Percentiles rank a stretch among this genome's conserved stretches.
phyloP scores from a whole-genome alignment of 92 coral and sea anemone genomes.

The Bergia sp. region DNA sequence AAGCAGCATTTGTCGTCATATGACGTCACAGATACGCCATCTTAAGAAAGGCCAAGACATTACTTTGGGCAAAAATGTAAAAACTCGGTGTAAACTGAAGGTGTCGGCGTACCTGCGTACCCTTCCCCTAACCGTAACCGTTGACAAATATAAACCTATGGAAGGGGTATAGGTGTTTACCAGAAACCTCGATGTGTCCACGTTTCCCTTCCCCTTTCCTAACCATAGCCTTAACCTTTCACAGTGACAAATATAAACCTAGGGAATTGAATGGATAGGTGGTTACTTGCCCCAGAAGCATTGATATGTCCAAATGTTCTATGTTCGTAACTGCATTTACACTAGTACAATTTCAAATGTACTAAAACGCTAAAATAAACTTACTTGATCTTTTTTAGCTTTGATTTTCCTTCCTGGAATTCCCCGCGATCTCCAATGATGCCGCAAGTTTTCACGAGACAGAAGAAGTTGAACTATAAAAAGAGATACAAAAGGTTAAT shows the following conservation, averaged over 20 bases:
- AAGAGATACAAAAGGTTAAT: neutral
- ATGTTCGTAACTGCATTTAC: neutral
- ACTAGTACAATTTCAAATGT: neutral
- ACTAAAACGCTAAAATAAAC: neutral
- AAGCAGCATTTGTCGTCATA: too few species aligned
- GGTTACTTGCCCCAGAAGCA: too few species aligned
- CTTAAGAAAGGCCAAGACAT: too few species aligned
- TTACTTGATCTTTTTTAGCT: constrained; percentile 19
- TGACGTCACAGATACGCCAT: too few species aligned
- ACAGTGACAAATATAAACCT: neutral
- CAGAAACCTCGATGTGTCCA: neutral
- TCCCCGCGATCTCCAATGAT: constrained; percentile 21
- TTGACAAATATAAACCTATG: neutral
- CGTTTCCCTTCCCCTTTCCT: neutral
- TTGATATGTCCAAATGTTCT: neutral
- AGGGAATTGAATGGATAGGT: neutral
- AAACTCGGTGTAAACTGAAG: too few species aligned
- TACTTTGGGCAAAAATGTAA: too few species aligned
- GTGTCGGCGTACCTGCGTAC: too few species aligned
- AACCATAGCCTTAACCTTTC: neutral
- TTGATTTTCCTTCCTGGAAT: neutral
- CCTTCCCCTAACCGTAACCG: neutral
- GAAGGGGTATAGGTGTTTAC: neutral
- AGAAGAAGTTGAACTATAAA: constrained; percentile 27
- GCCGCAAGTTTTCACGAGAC: constrained; percentile 38